Base-by-base conservation (phyloP, 2,888 invertebrate genomes). In the Ormyrus rosae region DNA sequence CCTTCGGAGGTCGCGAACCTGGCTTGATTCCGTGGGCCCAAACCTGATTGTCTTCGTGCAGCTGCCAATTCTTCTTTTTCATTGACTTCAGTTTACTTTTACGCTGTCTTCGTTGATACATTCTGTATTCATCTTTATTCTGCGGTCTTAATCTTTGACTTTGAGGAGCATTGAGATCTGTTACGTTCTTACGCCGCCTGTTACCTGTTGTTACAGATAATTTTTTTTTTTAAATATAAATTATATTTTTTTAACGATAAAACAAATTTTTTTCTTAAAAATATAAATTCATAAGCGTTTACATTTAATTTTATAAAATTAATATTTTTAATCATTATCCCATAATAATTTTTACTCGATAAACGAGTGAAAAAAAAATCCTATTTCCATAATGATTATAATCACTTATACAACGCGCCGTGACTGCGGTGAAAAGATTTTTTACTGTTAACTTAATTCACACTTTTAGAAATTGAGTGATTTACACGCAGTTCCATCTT, bases 1-100 rank as follows among this genome's bases (percentile, higher is more conserved):
- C 85, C 51, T 82, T 61, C 11, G 87, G 88, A 70, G 88, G 88
- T 71, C 89, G 86, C 46, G 88, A 89, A 68, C 90, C 90, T 50
- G 84, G 75, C 79, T 88, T 88, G 60, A 89, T 86, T n/a, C 90
- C 90, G 61, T 90, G 86, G 9, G 82, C 85, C 89, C 90, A 90
- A 65, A 87, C 84, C 65, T 86, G 84, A 72, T 86, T 84, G 82
- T 84, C 81, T 81, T 85, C 83, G 80, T 9, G 67, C 65, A 51
- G 70, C n/a, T 48, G 80, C 85, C 70, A 72, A 82, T 80, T 84
- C 85, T 70, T 86, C 84, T 69, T 84, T 70, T 78, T 80, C 51
- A 77, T 82, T 50, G 81, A 71, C 63, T 82, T 82, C 11, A 79
- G 61, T 51, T 75, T 87, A 85, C 46, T 86, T 87, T 85, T 87